phyloP scores from a whole-genome alignment of 2,888 invertebrate species.

The Morinoia aosen region DNA sequence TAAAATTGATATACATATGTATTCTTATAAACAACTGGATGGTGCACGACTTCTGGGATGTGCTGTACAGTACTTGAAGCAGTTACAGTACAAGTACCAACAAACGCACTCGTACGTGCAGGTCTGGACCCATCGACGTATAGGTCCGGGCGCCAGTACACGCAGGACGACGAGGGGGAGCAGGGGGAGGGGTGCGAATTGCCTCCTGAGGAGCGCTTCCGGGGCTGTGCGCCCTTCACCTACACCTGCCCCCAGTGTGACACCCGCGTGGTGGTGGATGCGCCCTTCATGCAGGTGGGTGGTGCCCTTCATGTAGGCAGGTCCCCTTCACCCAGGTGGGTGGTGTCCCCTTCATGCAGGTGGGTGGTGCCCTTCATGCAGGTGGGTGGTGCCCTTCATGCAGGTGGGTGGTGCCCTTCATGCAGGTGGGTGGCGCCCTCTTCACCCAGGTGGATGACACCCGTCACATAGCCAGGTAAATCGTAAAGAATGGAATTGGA shows the following conservation, averaged over 20 bases:
- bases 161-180: slow-evolving; percentile 71
- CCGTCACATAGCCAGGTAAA: too few species aligned
- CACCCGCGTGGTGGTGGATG: slow-evolving; percentile 73
- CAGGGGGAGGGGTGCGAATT: slow-evolving; percentile 70
- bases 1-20: too few species aligned
- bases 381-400: too few species aligned
- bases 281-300: slow-evolving; percentile 68
- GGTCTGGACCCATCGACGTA: slow-evolving; percentile 71
- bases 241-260: slow-evolving; percentile 76
- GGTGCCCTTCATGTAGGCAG: background rate
- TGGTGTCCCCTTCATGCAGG: background rate
- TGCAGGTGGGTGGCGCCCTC: background rate
- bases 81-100: too few species aligned
- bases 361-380: too few species aligned
- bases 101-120: background rate
- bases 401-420: too few species aligned
- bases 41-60: too few species aligned
- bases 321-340: too few species aligned
- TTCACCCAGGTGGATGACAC: background rate
- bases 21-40: too few species aligned
- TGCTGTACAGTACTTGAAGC: too few species aligned
- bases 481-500: too few species aligned
- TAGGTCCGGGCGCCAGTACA: slow-evolving; percentile 69
- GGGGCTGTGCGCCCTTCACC: slow-evolving; percentile 77
- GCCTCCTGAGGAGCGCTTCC: slow-evolving; percentile 74